Conservation (phyloP, 2,113 vertebrate genomes). For the Onychorhynchus coronatus region DNA sequence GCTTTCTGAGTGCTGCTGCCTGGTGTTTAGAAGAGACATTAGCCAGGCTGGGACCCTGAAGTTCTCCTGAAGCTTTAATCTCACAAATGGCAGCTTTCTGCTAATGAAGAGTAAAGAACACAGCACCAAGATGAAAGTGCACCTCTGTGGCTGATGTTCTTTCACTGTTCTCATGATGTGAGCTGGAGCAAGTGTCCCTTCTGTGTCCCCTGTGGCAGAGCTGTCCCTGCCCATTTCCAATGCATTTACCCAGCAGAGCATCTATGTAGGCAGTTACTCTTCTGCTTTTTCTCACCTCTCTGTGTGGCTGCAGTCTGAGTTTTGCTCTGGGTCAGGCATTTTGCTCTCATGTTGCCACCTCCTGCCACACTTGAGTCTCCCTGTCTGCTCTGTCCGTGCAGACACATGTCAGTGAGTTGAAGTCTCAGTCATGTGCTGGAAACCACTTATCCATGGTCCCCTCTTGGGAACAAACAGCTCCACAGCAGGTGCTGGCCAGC, state of each 20-base stretch:
- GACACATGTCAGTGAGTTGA: background rate
- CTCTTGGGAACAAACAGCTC: background rate
- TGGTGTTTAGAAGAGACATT: background rate
- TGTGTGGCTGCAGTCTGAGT: background rate
- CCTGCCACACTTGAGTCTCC: background rate
- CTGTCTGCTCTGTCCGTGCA: background rate
- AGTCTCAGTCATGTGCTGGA: background rate
- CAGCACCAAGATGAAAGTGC: background rate
- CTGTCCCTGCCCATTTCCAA: background rate
- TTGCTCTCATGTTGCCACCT: background rate
- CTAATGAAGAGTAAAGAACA: background rate
- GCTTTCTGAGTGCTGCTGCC: background rate
- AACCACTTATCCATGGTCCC: background rate
- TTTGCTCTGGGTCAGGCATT: background rate
- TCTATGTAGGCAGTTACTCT: background rate
- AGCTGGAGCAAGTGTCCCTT: background rate
- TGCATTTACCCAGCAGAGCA: background rate
- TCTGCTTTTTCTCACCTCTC: background rate
- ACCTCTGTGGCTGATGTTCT: background rate
- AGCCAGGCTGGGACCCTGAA: background rate
- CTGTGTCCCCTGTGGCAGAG: background rate
- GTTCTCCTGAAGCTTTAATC: background rate
- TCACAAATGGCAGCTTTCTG: background rate
- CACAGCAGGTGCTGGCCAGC: background rate
- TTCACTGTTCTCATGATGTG: background rate